Conservation (phyloP, 2,888 invertebrate genomes). For the Merodon equestris region DNA sequence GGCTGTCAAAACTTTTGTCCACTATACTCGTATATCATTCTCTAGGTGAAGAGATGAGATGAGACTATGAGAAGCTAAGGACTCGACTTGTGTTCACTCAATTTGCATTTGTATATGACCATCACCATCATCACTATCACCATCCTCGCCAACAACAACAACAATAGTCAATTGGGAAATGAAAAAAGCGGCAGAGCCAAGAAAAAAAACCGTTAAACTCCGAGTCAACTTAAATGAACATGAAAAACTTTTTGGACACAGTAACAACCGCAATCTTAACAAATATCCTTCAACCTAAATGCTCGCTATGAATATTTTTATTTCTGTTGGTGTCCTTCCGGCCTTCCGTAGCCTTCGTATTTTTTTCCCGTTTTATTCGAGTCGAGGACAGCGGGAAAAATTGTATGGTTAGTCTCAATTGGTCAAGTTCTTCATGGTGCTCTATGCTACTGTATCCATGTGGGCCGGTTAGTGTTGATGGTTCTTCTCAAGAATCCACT, state of each 20-base stretch:
- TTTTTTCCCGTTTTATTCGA: too few relatives aligned
- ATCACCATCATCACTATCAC: slow-evolving; percentile 1
- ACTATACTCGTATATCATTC: slow-evolving; percentile 65
- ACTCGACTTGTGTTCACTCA: slow-evolving; percentile 55
- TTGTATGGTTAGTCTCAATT: slow-evolving; percentile 63
- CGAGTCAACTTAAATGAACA: slow-evolving; percentile 58
- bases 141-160: too few relatives aligned
- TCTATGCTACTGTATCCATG: neutral
- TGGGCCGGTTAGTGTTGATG: neutral
- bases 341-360: too few relatives aligned
- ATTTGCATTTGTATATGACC: slow-evolving; percentile 42
- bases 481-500: too few relatives aligned
- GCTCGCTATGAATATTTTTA: slow-evolving; percentile 55
- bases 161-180: neutral
- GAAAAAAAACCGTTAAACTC: too few relatives aligned
- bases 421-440: slow-evolving; percentile 40
- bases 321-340: slow-evolving; percentile 8
- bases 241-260: slow-evolving; percentile 59
- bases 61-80: too few relatives aligned
- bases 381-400: slow-evolving; percentile 16
- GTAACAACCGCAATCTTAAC: slow-evolving; percentile 66
- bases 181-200: neutral
- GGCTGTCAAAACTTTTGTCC: slow-evolving; percentile 60
- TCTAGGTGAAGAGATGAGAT: slow-evolving; percentile 29
- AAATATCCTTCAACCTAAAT: slow-evolving; percentile 58